phyloP scores from a whole-genome alignment of 2,113 vertebrate genomes.

The Gavia stellata region DNA sequence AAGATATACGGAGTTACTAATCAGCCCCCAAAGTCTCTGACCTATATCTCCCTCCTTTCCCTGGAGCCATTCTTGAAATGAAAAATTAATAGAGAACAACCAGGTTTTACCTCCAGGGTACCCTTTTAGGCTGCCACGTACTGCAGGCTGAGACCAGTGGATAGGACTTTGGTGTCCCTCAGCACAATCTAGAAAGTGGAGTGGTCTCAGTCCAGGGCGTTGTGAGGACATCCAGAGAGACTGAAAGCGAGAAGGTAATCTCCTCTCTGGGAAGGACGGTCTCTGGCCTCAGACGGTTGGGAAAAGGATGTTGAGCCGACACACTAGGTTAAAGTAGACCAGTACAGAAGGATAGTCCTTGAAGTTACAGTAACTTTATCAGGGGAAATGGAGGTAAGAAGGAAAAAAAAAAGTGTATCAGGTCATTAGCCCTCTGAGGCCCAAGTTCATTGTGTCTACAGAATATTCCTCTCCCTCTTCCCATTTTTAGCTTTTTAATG shows the following conservation, averaged over 20 bases:
- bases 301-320: neutral
- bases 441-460: neutral
- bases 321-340: neutral
- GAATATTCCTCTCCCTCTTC: neutral
- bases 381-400: constrained; percentile 1
- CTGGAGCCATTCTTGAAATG: constrained; percentile 45
- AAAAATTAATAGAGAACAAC: constrained; percentile 59
- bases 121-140: neutral
- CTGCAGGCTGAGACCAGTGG: neutral
- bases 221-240: neutral
- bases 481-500: constrained; percentile 32
- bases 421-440: constrained; percentile 35
- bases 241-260: neutral
- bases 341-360: neutral
- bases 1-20: neutral
- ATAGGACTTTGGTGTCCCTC: neutral
- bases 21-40: constrained; percentile 45
- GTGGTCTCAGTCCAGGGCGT: neutral
- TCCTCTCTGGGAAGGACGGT: neutral
- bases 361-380: neutral
- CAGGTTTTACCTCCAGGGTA: constrained; percentile 43
- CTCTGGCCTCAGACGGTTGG: neutral
- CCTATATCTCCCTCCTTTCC: constrained; percentile 52
- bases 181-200: neutral
- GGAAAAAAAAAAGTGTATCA: neutral